These are phyloP conservation scores for Cyclophora punctaria DNA, from an alignment of 2,888 invertebrate genomes.

Conservation along the genomic window DNA sequence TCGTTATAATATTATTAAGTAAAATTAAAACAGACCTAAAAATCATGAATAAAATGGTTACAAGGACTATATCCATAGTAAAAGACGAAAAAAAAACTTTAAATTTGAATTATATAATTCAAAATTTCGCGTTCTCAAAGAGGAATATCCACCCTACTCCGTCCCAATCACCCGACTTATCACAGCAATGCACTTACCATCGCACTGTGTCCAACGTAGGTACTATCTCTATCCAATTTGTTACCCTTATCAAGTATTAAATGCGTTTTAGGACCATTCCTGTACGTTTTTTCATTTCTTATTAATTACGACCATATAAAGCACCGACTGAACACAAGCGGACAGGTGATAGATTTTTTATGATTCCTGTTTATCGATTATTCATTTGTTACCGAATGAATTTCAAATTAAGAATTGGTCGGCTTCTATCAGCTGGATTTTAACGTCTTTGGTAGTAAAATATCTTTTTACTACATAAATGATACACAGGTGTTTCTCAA, in stretches of 20 bases:
- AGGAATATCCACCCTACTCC: constrained; percentile 32
- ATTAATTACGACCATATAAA: constrained; percentile 60
- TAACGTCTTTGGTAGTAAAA: too few relatives aligned
- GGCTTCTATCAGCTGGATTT: too few relatives aligned
- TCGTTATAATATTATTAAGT: too few relatives aligned
- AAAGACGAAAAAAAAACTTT: too few relatives aligned
- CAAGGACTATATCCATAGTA: too few relatives aligned
- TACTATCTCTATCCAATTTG: constrained; percentile 75
- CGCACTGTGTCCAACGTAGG: constrained; percentile 61
- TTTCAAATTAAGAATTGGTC: constrained; percentile 24
- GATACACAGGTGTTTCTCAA: too few relatives aligned
- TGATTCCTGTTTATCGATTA: constrained; percentile 57
- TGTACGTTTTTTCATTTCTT: constrained; percentile 56
- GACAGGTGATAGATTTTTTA: constrained; percentile 66
- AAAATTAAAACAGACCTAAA: too few relatives aligned
- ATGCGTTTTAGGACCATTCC: constrained; percentile 68
- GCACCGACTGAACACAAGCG: constrained; percentile 36
- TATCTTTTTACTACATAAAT: too few relatives aligned
- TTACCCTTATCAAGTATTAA: constrained; percentile 75
- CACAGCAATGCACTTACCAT: constrained; percentile 73
- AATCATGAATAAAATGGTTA: too few relatives aligned
- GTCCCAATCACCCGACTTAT: constrained; percentile 53
- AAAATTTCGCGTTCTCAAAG: neutral
- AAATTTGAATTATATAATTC: too few relatives aligned
- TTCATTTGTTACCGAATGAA: constrained; percentile 54